Evolutionary conservation across 2,888 invertebrate species (phyloP).

Genomic region (Ophonus ardosiacus): DNA sequence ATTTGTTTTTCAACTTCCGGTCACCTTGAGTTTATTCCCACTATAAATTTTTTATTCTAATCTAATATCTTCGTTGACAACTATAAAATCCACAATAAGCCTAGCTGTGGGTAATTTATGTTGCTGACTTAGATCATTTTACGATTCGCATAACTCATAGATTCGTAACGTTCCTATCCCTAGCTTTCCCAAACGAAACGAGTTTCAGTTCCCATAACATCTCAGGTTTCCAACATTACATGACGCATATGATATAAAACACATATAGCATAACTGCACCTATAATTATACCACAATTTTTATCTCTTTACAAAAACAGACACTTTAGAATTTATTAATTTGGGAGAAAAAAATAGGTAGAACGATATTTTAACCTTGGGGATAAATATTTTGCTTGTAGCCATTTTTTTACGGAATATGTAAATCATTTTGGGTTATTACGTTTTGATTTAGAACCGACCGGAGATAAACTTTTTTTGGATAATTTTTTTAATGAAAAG

Average conservation of each 20-base stretch:
- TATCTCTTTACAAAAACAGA: not conserved
- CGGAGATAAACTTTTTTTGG: too few species aligned
- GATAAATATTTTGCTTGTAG: not conserved
- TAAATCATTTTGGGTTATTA: too few species aligned
- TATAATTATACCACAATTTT: not conserved
- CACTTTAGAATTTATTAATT: not conserved
- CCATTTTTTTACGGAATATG: not conserved
- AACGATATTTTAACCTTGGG: slow-evolving; percentile 4
- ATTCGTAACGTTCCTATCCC: not conserved
- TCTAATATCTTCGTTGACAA: not conserved
- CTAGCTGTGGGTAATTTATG: not conserved
- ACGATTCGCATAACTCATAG: slow-evolving; percentile 9
- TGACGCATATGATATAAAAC: not conserved
- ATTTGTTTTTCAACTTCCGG: not conserved
- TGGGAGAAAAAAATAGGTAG: slow-evolving; percentile 14
- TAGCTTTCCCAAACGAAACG: slow-evolving; percentile 13
- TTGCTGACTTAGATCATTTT: slow-evolving; percentile 10
- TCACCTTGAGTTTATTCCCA: not conserved
- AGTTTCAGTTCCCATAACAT: slow-evolving; percentile 26
- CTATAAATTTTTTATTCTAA: not conserved
- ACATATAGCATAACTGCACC: not conserved
- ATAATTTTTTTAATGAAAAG: too few species aligned
- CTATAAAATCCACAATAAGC: not conserved
- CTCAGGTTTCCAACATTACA: not conserved
- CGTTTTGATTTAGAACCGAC: too few species aligned